Conservation (phyloP, 2,113 vertebrate species). For the Dipodomys stephensi region DNA sequence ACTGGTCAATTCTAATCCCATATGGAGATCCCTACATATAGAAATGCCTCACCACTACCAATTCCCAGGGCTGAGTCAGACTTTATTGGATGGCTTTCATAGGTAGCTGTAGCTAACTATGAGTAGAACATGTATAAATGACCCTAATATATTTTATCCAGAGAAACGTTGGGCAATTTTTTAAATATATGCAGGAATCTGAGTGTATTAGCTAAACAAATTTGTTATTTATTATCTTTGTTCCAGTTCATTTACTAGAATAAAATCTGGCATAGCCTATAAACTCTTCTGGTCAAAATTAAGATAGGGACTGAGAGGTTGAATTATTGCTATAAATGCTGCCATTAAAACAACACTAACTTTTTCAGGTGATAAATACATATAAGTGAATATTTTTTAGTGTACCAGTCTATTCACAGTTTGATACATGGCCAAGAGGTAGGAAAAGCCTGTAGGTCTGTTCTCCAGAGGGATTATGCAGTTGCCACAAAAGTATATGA, state of each 20-base stretch:
- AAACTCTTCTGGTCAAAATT: conserved; percentile 25
- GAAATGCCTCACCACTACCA: neutral
- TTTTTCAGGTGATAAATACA: neutral
- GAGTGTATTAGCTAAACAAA: conserved; percentile 8
- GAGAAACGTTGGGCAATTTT: neutral
- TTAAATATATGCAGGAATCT: neutral
- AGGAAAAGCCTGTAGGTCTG: neutral
- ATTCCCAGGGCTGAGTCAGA: neutral
- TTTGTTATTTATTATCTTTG: neutral
- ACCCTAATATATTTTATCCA: neutral
- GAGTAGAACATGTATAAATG: neutral
- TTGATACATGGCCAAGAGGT: neutral
- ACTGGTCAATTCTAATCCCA: neutral
- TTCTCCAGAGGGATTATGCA: conserved; percentile 40
- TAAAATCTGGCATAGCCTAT: neutral
- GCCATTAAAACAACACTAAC: neutral
- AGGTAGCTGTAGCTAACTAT: conserved; percentile 15
- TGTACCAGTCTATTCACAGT: neutral
- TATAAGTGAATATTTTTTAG: neutral
- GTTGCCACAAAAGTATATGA: neutral
- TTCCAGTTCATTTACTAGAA: neutral
- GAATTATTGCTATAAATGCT: conserved; percentile 22
- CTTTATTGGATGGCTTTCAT: neutral
- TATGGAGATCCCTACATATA: neutral
- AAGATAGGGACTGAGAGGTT: neutral